A percentile compares a stretch with the other conserved stretches of the same genome.
Evolutionary conservation across 2,888 invertebrate species (phyloP).

Genomic region (Netelia melanura): DNA sequence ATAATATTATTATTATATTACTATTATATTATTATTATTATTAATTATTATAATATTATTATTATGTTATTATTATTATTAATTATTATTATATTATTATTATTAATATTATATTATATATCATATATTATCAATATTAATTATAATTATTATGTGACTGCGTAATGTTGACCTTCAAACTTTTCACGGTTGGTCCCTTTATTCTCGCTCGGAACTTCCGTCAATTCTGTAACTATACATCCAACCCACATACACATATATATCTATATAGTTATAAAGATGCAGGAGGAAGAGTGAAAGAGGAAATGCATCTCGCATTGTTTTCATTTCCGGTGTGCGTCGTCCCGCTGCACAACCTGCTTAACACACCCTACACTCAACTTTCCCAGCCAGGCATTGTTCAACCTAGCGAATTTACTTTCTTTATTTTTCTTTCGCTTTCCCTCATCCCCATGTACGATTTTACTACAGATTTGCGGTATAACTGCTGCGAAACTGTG

Average conservation of each 20-base stretch:
- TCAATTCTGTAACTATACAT: neutral
- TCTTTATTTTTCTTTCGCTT: slow-evolving; percentile 5
- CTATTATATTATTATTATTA: no score
- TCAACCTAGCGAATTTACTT: slow-evolving; percentile 9
- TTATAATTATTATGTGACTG: neutral
- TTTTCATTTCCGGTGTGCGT: slow-evolving; percentile 19
- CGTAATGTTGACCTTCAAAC: neutral
- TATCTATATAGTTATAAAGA: neutral
- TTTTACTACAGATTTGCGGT: slow-evolving; percentile 23
- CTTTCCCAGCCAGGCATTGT: slow-evolving; percentile 30
- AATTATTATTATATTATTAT: no score
- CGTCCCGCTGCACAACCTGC: neutral
- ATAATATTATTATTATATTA: no score
- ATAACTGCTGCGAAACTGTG: slow-evolving; percentile 11
- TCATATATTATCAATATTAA: no score
- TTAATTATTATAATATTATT: no score
- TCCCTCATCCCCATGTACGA: neutral
- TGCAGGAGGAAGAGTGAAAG: neutral
- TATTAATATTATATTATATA: no score
- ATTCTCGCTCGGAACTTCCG: slow-evolving; percentile 10
- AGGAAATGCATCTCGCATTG: slow-evolving; percentile 16
- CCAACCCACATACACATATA: neutral
- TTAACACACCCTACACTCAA: slow-evolving; percentile 29
- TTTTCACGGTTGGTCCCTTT: slow-evolving; percentile 5
- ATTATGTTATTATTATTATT: no score